A percentile compares a stretch with the other conserved stretches of the same genome.
phyloP scores from a whole-genome alignment of 2,113 vertebrate genomes.

The Salvelinus alpinus region DNA sequence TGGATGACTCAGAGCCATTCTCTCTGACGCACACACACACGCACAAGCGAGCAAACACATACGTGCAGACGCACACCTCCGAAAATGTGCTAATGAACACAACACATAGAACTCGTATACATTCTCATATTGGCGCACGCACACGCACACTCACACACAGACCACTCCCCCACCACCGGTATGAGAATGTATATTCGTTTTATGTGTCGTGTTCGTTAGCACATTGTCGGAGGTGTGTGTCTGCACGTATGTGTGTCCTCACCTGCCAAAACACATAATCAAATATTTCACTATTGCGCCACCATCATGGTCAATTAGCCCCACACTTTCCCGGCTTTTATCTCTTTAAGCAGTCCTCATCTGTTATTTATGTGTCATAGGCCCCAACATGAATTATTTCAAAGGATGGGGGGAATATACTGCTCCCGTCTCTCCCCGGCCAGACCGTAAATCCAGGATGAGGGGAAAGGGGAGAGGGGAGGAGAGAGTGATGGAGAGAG shows the following conservation, averaged over 20 bases:
- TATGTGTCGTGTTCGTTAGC: no score
- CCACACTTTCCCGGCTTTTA: conserved; percentile 75
- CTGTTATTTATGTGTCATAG: conserved; percentile 75
- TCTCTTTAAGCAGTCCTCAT: conserved; percentile 80
- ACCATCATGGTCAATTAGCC: conserved; percentile 79
- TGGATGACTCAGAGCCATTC: conserved; percentile 17
- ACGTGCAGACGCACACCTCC: conserved; percentile 26
- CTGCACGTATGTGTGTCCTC: conserved; percentile 16
- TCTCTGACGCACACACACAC: neutral
- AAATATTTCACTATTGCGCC: conserved; percentile 76
- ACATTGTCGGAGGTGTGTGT: conserved; percentile 38
- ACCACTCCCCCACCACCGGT: neutral
- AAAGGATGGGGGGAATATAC: conserved; percentile 68
- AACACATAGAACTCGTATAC: no score
- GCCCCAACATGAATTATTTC: conserved; percentile 78
- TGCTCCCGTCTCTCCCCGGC: conserved; percentile 64
- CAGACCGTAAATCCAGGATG: conserved; percentile 76
- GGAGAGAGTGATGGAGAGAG: conserved; percentile 61
- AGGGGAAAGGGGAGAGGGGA: conserved; percentile 65
- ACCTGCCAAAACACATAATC: conserved; percentile 43
- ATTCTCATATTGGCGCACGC: neutral
- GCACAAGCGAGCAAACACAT: conserved; percentile 11
- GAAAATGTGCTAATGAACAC: conserved; percentile 19
- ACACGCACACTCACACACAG: conserved; percentile 6
- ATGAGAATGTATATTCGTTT: no score